Evolutionary conservation across 2,797 vertebrate species (phyloP), one percentile per base, ranked within the genome.

Genomic region (Sebastes umbrosus): DNA sequence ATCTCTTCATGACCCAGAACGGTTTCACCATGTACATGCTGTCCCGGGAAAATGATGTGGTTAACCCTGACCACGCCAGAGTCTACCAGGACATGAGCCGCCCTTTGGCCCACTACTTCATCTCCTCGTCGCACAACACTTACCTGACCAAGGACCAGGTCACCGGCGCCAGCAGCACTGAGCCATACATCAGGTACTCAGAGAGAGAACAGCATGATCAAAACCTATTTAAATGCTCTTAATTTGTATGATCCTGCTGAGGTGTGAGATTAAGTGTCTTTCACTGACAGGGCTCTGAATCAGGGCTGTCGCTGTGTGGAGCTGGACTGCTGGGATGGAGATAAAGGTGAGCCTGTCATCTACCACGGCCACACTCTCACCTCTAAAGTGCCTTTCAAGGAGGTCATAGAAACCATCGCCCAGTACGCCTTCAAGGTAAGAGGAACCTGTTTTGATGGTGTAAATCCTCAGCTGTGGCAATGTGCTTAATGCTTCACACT

Each of bases 11-110:
- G 98, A 99, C 96, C 27, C 94, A 97, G 93, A 98, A 99, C 0
- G 98, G 98, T 31, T 99, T 99, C 96, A 97, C 97, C 90, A 97
- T 98, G 97, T 99, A 98, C 95, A 96, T 99, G 93, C 93, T 99
- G 75, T 99, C 98, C 0, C 89, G 83, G 0, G 97, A 97, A 2
- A 99, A 98, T 0, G 96, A 97, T 22, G 91, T 98, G 88, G 93
- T 99, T 52, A 97, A 97, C 94, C 95, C 94, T 0, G 88, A 96
- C 65, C 98, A 99, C 69, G 63, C 88, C 4, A 43, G 63, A 3
- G 95, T 98, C 25, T 93, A 96, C 90, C 97, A 99, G 93, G 97
- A 99, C 95, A 99, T 99, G 98, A 96, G 25, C 75, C 96, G 90
- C 29, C 98, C 98, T 1, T 87, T 99, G 31, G 50, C 96, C 59